Evolutionary conservation across 1,140 invertebrate genomes (phyloP), one percentile per base, ranked within the genome.

Genomic region (Zaprionus nigranus): DNA sequence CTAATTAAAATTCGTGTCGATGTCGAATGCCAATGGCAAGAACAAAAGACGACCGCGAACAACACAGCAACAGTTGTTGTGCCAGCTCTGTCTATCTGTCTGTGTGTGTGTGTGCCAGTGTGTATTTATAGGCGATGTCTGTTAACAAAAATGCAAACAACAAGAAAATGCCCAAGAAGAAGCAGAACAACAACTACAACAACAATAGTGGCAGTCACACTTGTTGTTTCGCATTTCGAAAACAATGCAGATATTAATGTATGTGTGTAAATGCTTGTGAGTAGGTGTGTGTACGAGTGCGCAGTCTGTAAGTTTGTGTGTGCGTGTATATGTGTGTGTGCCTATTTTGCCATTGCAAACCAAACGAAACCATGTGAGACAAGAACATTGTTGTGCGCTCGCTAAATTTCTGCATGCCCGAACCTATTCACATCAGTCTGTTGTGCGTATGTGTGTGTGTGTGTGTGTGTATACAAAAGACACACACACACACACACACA

Each of bases 1-100:
- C 83, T 87, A 87, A 87, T 87, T 87, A 87, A 88, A 87, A 83
- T 71, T 69, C 46, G 84, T 88, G 84, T 87, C 72, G 70, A 73
- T 67, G 83, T 82, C 83, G 84, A 86, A 82, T 86, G 83, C 83
- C 83, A 86, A 87, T 86, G 83, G 84, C 83, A 86, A 86, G 76
- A 82, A 87, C 83, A 86, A 86, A 82, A 87, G 82, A 65, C 77
- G 38, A 73, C 79, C 58, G 71, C 69, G 63, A 75, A 77, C 66
- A 82, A 38, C 61, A 46, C 61, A 46, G 34, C 63, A 73, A 65
- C 75, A 86, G 72, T 57, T 78, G 64, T 68, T 82, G 56, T 54
- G 30, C 81, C 70, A 72, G 56, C 62, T 69, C 53, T 68, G 56
- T 49, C n/a, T n/a, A n/a, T 75, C 36, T 62, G 60, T 76, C 60